phyloP scores from a whole-genome alignment of 1,140 invertebrate species.

The Acromyrmex heyeri region DNA sequence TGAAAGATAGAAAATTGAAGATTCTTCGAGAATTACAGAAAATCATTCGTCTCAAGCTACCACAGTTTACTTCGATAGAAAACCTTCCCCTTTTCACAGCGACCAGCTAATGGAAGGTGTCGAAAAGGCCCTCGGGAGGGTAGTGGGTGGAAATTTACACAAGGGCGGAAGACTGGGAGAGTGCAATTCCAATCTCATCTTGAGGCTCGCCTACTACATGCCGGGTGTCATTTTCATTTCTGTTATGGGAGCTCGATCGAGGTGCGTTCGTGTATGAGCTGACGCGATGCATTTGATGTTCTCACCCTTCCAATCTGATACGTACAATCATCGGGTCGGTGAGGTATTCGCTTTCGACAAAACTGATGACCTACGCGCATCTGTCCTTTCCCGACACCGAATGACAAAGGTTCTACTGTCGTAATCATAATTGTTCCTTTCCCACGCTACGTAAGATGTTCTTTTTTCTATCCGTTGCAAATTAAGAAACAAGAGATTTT shows the following conservation, averaged over 20 bases:
- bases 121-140: conserved; percentile 71
- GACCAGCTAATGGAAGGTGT: conserved; percentile 79
- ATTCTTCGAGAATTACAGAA: conserved; percentile 16
- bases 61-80: conserved; percentile 67
- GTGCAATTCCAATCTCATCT: conserved; percentile 69
- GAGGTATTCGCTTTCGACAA: conserved; percentile 9
- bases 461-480: neutral
- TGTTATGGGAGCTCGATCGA: conserved; percentile 49
- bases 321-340: conserved; percentile 32
- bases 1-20: neutral
- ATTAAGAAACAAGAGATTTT: neutral
- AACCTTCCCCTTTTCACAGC: conserved; percentile 70
- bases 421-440: neutral
- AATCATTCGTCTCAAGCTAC: conserved; percentile 35
- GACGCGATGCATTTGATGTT: conserved; percentile 48
- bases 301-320: conserved; percentile 17
- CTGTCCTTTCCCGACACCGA: neutral
- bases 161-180: conserved; percentile 55
- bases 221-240: conserved; percentile 76
- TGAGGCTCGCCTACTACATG: conserved; percentile 59
- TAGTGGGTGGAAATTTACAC: conserved; percentile 74
- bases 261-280: conserved; percentile 38
- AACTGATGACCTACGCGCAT: neutral
- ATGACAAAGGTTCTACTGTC: neutral
- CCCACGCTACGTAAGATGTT: neutral